A percentile compares a stretch with the other conserved stretches of the same genome.
Conservation (phyloP, 1,140 invertebrate species). For the Frieseomelitta varia region DNA sequence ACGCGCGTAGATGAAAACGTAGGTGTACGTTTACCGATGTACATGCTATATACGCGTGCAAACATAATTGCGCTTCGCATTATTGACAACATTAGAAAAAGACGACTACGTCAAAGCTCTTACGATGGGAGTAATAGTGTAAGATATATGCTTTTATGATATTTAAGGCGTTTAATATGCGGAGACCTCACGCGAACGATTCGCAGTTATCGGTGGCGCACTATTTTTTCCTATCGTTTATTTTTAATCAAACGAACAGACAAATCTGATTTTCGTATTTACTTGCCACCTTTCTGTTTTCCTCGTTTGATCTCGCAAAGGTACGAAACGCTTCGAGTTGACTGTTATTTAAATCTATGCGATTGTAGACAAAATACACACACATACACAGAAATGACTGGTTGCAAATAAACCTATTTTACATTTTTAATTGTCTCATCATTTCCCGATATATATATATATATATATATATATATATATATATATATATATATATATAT, state of each 20-base stretch:
- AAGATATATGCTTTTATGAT: conserved; percentile 65
- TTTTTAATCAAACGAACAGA: not conserved
- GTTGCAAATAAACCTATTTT: conserved; percentile 79
- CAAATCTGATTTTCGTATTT: conserved; percentile 33
- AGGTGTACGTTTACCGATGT: conserved; percentile 22
- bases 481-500: too few relatives aligned
- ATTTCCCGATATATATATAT: conserved; percentile 27
- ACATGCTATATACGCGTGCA: conserved; percentile 1
- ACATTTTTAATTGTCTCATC: conserved; percentile 73
- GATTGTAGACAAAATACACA: conserved; percentile 73
- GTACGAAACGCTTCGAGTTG: conserved; percentile 48
- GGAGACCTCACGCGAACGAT: conserved; percentile 39
- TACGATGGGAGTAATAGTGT: conserved; percentile 59
- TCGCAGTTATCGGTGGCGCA: conserved; percentile 42
- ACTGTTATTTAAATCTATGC: conserved; percentile 68
- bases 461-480: too few relatives aligned
- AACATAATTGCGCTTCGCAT: conserved; percentile 3
- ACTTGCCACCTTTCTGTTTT: conserved; percentile 24
- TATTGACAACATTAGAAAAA: conserved; percentile 13
- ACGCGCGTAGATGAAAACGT: conserved; percentile 29
- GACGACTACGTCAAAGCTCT: conserved; percentile 48
- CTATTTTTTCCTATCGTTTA: not conserved
- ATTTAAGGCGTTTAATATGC: conserved; percentile 56
- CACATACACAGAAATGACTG: conserved; percentile 60
- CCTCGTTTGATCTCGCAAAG: conserved; percentile 34